Conservation (phyloP, 2,113 vertebrate species). For the Etheostoma cragini region DNA sequence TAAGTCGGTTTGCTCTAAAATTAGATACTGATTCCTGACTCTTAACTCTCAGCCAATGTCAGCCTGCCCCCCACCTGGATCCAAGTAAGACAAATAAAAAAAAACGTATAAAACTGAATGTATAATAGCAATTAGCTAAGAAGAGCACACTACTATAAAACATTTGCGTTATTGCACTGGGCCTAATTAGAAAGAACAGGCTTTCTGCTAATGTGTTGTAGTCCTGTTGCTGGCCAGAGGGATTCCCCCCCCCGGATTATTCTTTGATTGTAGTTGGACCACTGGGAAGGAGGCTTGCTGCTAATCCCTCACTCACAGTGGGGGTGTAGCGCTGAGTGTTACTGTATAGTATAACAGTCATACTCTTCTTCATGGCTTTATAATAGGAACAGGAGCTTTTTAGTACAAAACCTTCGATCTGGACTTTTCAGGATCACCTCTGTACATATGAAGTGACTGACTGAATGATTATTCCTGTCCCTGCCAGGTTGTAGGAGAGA, state of each 20-base stretch:
- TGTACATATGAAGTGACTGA: constrained; percentile 14
- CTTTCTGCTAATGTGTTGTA: constrained; percentile 27
- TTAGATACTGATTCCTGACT: constrained; percentile 77
- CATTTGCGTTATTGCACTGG: background rate
- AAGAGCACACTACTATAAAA: background rate
- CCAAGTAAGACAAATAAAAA: constrained; percentile 6
- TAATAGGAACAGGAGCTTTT: background rate
- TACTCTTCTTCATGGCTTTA: background rate
- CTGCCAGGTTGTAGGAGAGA: constrained; percentile 76
- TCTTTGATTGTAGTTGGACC: constrained; percentile 63
- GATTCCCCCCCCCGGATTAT: constrained; percentile 71
- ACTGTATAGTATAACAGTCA: constrained; percentile 3
- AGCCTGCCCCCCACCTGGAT: constrained; percentile 34
- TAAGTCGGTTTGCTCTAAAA: constrained; percentile 81
- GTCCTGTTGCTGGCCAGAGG: constrained; percentile 57
- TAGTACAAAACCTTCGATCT: background rate
- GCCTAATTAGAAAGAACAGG: constrained; percentile 41
- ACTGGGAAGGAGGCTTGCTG: constrained; percentile 51
- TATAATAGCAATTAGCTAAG: background rate
- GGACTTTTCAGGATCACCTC: background rate
- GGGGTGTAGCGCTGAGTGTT: constrained; percentile 20
- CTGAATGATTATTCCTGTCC: constrained; percentile 4
- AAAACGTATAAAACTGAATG: background rate
- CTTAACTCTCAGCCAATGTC: constrained; percentile 71
- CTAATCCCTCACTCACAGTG: constrained; percentile 56